Conservation (phyloP, 2,888 invertebrate genomes). For the Scrobipalpa atriplicella region DNA sequence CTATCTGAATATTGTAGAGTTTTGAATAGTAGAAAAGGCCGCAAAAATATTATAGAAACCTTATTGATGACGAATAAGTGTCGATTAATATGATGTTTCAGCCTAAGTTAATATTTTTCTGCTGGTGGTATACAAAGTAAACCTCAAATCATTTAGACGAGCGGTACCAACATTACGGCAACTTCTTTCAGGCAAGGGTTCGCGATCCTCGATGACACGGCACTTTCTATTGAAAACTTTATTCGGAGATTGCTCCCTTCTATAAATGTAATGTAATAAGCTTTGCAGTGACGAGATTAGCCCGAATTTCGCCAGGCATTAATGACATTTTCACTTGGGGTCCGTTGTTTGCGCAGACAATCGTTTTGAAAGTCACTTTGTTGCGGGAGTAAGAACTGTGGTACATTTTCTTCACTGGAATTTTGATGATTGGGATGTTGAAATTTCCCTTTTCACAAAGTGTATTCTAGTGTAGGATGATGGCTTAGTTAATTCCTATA, state of each 20-base stretch:
- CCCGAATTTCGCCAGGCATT: constrained; percentile 81
- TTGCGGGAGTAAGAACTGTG: constrained; percentile 25
- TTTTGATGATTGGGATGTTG: neutral
- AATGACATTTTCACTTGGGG: constrained; percentile 79
- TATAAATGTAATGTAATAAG: constrained; percentile 71
- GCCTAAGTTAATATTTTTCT: no score
- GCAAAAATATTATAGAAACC: no score
- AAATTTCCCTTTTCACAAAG: neutral
- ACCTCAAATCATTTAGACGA: neutral
- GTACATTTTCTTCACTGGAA: neutral
- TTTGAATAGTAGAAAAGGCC: no score
- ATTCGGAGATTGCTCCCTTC: constrained; percentile 80
- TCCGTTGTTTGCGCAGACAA: constrained; percentile 75
- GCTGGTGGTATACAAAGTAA: no score
- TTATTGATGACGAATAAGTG: no score
- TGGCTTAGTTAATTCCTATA: no score
- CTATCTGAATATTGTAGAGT: no score
- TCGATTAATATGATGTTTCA: no score
- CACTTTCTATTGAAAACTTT: constrained; percentile 81
- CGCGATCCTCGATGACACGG: constrained; percentile 77
- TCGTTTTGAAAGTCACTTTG: constrained; percentile 81
- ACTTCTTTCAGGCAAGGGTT: constrained; percentile 78
- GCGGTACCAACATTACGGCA: constrained; percentile 46
- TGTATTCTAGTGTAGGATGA: no score
- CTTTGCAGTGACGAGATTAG: constrained; percentile 81